Base-by-base conservation (phyloP, 2,113 vertebrate genomes). In the Eurypyga helias region DNA sequence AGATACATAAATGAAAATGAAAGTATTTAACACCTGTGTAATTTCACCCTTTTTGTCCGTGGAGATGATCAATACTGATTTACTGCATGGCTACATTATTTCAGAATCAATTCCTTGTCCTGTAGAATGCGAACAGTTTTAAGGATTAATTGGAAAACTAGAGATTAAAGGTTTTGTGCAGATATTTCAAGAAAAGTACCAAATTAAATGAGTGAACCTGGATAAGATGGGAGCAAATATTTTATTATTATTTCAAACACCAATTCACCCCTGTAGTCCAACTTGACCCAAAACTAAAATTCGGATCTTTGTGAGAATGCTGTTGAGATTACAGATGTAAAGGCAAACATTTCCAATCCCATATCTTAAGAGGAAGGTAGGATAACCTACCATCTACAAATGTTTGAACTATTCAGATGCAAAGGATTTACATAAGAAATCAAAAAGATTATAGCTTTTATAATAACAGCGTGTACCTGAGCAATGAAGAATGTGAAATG, bases 61-160 rank as follows among this genome's bases (percentile, higher is more conserved):
- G 45, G 26, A 91, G 33, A 48, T 67, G 82, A 84, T 92, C 90
- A 46, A 83, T 84, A 94, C 9, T 17, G 77, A 88, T 69, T 83
- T 92, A 41, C 46, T 73, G 71, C 64, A 70, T n/a, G 60, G 49
- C 23, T 80, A 31, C 9, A 71, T 41, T 73, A 77, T 64, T 89
- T 95, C 43, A 70, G 71, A 92, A 93, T 93, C 69, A 81, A 36
- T 85, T 93, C n/a, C 57, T 92, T 54, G 10, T 64, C 60, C 41
- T 48, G 54, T 26, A 93, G 38, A 41, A 60, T 79, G 51, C 82
- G 64, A 29, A 36, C 21, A 82, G 51, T 21, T 95, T 89, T 36
- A 66, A 52, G 62, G 7, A 72, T 64, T 43, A n/a, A 26, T 19
- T 77, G 89, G 54, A 52, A 84, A 94, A 17, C 41, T 78, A 66